These are phyloP conservation scores for Coracias cyanogaster DNA, from an alignment of 2,797 vertebrate genomes.

Conservation along the genomic window DNA sequence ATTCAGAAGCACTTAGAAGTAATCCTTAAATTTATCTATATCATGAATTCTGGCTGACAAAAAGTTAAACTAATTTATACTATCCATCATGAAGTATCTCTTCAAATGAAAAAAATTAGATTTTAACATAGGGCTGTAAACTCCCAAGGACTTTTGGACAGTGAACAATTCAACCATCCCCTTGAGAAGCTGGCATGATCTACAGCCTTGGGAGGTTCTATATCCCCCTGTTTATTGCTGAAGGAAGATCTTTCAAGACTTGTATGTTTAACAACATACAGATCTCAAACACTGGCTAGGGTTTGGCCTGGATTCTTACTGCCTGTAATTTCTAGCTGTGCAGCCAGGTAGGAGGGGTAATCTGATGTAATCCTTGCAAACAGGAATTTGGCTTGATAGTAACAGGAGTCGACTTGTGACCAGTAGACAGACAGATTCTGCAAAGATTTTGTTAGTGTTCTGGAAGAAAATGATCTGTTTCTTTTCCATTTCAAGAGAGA, in stretches of 20 bases:
- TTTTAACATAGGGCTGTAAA: slow-evolving; percentile 67
- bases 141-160: slow-evolving; percentile 69
- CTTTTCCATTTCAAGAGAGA: not conserved
- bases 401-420: not conserved
- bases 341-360: not conserved
- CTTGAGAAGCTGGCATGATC: not conserved
- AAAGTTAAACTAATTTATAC: slow-evolving; percentile 73
- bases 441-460: not conserved
- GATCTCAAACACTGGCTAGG: not conserved
- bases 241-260: not conserved
- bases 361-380: not conserved
- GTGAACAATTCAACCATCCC: slow-evolving; percentile 14
- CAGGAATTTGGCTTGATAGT: not conserved
- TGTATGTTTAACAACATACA: not conserved
- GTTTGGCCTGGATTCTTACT: not conserved
- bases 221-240: not conserved
- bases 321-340: not conserved
- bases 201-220: not conserved
- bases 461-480: not conserved
- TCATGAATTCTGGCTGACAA: slow-evolving; percentile 71
- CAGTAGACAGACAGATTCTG: not conserved
- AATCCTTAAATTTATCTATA: slow-evolving; percentile 68
- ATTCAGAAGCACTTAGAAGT: slow-evolving; percentile 69
- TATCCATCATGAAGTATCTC: slow-evolving; percentile 58
- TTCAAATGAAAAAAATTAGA: slow-evolving; percentile 65